Evolutionary conservation across 2,113 vertebrate species (phyloP).

Genomic region (Ginglymostoma cirratum): DNA sequence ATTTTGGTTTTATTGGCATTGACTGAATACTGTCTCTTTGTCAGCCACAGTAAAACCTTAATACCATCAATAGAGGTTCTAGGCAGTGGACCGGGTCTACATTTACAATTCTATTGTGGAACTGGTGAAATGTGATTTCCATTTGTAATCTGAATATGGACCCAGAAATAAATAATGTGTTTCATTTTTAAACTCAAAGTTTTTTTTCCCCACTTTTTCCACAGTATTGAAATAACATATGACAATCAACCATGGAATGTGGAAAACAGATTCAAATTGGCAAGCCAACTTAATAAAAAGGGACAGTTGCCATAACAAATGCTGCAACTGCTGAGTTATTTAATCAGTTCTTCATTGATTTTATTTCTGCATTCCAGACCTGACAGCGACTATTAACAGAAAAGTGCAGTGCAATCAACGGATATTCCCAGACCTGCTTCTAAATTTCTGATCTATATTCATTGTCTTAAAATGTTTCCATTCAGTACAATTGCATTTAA

Average conservation of each 20-base stretch:
- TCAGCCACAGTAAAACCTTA: background rate
- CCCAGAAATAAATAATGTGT: background rate
- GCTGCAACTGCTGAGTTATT: background rate
- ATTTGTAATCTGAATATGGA: background rate
- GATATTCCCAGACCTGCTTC: background rate
- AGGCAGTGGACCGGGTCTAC: background rate
- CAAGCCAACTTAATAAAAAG: background rate
- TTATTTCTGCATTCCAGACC: background rate
- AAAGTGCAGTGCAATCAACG: background rate
- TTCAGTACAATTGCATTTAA: background rate
- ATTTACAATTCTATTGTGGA: background rate
- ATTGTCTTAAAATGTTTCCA: background rate
- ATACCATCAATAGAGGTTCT: background rate
- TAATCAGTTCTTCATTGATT: background rate
- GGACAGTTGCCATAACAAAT: background rate
- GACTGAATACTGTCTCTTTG: background rate
- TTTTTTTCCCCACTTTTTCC: background rate
- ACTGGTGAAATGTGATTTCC: background rate
- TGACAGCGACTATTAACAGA: background rate
- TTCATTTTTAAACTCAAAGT: background rate
- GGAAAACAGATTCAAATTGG: background rate
- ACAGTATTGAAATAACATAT: background rate
- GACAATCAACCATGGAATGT: background rate
- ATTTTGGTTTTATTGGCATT: background rate
- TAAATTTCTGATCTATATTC: background rate